Base-by-base conservation (phyloP, 2,113 vertebrate genomes). In the Caracal caracal region DNA sequence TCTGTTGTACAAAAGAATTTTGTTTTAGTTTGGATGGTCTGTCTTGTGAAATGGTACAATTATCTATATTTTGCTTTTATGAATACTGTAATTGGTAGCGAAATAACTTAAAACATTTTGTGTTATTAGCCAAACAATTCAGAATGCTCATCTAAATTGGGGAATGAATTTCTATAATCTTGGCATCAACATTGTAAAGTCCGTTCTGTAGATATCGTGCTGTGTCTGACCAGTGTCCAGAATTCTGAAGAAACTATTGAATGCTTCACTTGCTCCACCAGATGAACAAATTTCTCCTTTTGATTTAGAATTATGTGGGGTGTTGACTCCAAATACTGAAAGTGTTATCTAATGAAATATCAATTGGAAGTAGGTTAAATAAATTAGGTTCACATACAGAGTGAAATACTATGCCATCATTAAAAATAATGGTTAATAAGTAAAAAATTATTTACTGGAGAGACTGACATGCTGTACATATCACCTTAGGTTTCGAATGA, bases 401-500 rank as follows among this genome's bases (percentile, higher is more conserved):
- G 40, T 87, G 33, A 91, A 68, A 73, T 94, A 87, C 5, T 47
- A 33, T n/a, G 33, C 30, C 70, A 15, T 87, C 47, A 33, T 86
- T 87, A 71, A 88, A 88, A 94, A 37, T 59, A 66, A 26, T 70
- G 53, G 53, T 49, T 17, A 1, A 1, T 82, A 84, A 56, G 2
- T 92, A 61, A 59, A 89, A 81, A 73, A 40, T 75, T 92, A 49
- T 66, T 59, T 88, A 65, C 59, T 66, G 24, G n/a, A 40, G 43
- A 92, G n/a, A 73, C 78, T 86, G 59, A 76, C n/a, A 70, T 87
- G 2, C 73, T 96, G 2, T 79, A 19, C 94, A 75, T 95, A 47
- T 91, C 66, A 16, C 47, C 66, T 89, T 97, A 99, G 99, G 84
- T 68, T 81, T 96, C 99, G 65, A 99, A 99, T 95, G 93, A 98